Conservation (phyloP, 2,113 vertebrate species). For the Oncorhynchus kisutch region DNA sequence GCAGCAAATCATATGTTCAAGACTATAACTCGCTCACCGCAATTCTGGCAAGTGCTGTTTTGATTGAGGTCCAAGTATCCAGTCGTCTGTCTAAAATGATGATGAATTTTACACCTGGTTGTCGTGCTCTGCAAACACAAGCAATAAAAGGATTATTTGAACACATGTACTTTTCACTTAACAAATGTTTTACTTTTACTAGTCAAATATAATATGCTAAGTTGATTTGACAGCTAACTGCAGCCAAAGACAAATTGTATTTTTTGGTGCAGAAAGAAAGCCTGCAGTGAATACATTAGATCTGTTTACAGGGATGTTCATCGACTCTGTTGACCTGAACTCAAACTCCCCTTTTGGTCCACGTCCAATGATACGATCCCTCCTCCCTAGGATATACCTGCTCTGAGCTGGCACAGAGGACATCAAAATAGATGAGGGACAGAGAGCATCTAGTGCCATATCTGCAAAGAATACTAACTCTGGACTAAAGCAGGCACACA, state of each 20-base stretch:
- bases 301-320: neutral
- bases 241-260: no score
- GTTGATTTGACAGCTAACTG: no score
- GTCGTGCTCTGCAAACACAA: constrained; percentile 75
- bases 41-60: constrained; percentile 88
- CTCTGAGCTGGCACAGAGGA: constrained; percentile 25
- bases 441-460: constrained; percentile 24
- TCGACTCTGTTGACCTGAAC: no score
- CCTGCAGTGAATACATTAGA: neutral
- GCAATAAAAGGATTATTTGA: neutral
- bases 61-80: constrained; percentile 95
- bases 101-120: constrained; percentile 88
- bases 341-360: neutral
- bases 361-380: neutral
- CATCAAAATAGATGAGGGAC: constrained; percentile 15
- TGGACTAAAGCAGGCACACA: constrained; percentile 27
- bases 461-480: constrained; percentile 58
- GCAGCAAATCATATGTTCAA: neutral
- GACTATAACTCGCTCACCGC: constrained; percentile 76
- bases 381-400: neutral
- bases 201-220: neutral
- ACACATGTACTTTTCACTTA: neutral
- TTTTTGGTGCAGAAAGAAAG: neutral
- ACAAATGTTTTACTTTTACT: no score
- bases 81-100: constrained; percentile 92